Evolutionary conservation across 92 coral and sea anemone genomes (phyloP), one percentile per base, ranked within the genome.

Genomic region (Nematostella vectensis): DNA sequence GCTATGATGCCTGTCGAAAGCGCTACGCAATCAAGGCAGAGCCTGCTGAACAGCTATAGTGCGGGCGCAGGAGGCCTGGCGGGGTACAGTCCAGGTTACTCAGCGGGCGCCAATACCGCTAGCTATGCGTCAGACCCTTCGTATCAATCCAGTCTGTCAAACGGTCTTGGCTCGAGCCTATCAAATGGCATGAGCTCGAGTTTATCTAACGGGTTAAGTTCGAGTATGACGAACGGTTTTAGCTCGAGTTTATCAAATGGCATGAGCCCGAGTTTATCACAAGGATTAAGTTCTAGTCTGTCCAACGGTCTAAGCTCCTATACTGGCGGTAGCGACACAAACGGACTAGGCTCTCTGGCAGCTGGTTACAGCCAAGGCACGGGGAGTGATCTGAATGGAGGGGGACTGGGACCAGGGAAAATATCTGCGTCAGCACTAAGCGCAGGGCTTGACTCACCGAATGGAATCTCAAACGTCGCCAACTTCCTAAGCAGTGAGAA

Each of bases 391-490:
- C 15, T 54, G 48, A 19, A 52, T 27, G 53, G 24, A 33, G 39
- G 43, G 29, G 62, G 54, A 15, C 11, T 8, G 51, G 9, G 11
- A 33, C 6, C 15, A 17, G 63, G 63, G 12, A 66, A 66, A 38
- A 49, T 53, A 3, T 23, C 63, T 1, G 62, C 72, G 0, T 23
- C 33, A 11, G 54, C 72, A 0, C 50, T 66, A 21, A 66, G 72
- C 22, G 63, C 63, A 11, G 72, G 72, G 3, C 63, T 66, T 0
- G 72, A 66, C 39, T 18, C 62, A 12, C 72, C 72, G 0, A 66
- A 66, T 47, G 72, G 72, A 11, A 66, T 66, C 27, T 30, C 72
- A 2, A 66, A 66, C 18, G 47, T 66, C 27, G 72, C 72, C 12
- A 66, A 45, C 29, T 59, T 66, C 0, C 31, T 66, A 17, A 66